Percentiles rank a stretch among this genome's conserved stretches.
Conservation (phyloP, 2,113 vertebrate genomes). For the Muscicapa adusta region DNA sequence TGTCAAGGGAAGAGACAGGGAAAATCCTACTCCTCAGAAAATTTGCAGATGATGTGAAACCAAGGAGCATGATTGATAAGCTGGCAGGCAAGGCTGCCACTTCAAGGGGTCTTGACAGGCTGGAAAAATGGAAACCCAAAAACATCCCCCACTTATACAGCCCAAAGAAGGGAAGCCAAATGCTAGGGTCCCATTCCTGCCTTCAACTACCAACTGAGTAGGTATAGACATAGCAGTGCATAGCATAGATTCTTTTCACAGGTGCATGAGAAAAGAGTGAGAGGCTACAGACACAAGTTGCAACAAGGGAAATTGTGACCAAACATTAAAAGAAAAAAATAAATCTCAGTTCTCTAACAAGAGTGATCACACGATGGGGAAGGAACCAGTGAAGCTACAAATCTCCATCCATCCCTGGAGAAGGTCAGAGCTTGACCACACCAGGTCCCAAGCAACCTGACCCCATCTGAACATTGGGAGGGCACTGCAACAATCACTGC, state of each 20-base stretch:
- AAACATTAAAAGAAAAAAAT: neutral
- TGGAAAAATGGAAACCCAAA: neutral
- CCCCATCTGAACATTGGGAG: neutral
- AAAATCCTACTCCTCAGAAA: neutral
- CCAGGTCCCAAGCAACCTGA: neutral
- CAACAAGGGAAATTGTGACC: neutral
- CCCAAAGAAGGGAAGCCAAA: neutral
- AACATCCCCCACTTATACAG: neutral
- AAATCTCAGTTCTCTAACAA: neutral
- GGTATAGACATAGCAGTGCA: neutral
- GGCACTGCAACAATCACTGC: neutral
- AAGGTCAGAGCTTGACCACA: neutral
- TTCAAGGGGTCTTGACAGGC: neutral
- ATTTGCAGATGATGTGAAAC: neutral
- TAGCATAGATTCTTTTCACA: neutral
- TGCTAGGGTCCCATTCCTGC: neutral
- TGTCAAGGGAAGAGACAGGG: neutral
- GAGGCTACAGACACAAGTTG: neutral
- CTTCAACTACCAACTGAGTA: neutral
- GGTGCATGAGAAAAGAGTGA: neutral
- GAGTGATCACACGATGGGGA: no score
- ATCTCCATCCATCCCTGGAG: neutral
- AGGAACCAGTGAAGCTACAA: neutral
- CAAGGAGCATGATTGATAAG: neutral
- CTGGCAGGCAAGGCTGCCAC: neutral